Conservation (phyloP, 2,888 invertebrate genomes). For the Lasius platythorax region DNA sequence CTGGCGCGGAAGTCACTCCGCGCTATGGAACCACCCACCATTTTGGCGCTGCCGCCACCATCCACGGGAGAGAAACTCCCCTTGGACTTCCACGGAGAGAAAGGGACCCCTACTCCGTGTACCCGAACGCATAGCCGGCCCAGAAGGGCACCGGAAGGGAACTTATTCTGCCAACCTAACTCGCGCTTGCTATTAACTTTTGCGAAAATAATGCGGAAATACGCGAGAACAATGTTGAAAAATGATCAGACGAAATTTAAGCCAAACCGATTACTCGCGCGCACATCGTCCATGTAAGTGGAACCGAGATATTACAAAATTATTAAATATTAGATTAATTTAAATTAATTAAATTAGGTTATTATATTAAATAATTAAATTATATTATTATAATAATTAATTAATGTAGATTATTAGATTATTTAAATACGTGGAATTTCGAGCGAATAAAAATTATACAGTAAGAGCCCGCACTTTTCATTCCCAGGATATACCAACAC, state of each 20-base stretch:
- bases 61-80: constrained; percentile 68
- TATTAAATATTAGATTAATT: constrained; percentile 23
- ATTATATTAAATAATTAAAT: constrained; percentile 29
- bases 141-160: constrained; percentile 70
- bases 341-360: not conserved
- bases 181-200: constrained; percentile 71
- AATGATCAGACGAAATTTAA: constrained; percentile 31
- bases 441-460: not conserved
- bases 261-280: constrained; percentile 22
- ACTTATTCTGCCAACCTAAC: constrained; percentile 72
- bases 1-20: constrained; percentile 73
- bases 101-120: constrained; percentile 44
- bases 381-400: not conserved
- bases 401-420: constrained; percentile 14
- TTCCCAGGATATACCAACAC: not conserved
- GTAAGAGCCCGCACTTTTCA: not conserved
- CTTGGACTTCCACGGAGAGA: constrained; percentile 67
- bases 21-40: constrained; percentile 74
- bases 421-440: constrained; percentile 15
- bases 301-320: not conserved
- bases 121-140: constrained; percentile 60
- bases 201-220: constrained; percentile 34
- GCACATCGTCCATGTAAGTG: not conserved
- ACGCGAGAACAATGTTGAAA: not conserved
- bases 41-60: constrained; percentile 73